Conservation (phyloP, 1,140 invertebrate species). For the Scaptodrosophila lebanonensis region DNA sequence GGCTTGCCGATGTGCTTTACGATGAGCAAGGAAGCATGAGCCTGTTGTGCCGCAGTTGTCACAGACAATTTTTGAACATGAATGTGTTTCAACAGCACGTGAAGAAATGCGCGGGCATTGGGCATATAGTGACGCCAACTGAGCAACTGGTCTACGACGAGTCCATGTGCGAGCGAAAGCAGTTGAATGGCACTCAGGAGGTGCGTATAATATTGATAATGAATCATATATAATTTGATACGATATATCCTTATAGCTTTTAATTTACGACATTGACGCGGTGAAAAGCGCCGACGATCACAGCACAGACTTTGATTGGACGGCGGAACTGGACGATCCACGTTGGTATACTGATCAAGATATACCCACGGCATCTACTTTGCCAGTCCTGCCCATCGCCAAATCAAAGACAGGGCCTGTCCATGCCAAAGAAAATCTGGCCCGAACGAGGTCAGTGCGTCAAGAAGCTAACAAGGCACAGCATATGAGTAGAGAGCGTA, state of each 20-base stretch:
- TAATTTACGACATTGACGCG: conserved; percentile 49
- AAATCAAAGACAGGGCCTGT: conserved; percentile 16
- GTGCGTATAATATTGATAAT: conserved; percentile 5
- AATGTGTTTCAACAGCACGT: conserved; percentile 39
- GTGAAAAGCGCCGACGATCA: conserved; percentile 4
- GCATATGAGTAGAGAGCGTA: not conserved
- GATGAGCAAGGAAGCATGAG: conserved; percentile 51
- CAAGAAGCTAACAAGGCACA: not conserved
- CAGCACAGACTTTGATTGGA: conserved; percentile 37
- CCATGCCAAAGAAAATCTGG: conserved; percentile 42
- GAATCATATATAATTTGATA: no score
- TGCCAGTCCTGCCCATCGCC: not conserved
- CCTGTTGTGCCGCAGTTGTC: conserved; percentile 47
- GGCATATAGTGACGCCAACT: conserved; percentile 31
- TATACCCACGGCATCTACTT: no score
- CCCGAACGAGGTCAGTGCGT: not conserved
- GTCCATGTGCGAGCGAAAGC: conserved; percentile 30
- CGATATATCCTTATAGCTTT: conserved; percentile 23
- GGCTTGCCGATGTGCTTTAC: conserved; percentile 47
- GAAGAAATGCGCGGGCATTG: conserved; percentile 27
- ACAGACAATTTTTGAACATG: conserved; percentile 35
- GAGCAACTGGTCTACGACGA: conserved; percentile 42
- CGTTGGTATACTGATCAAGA: conserved; percentile 56
- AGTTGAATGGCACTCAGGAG: conserved; percentile 39
- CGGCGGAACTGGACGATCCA: conserved; percentile 60